phyloP scores from a whole-genome alignment of 2,888 invertebrate species.

The Pyrocoelia pectoralis region DNA sequence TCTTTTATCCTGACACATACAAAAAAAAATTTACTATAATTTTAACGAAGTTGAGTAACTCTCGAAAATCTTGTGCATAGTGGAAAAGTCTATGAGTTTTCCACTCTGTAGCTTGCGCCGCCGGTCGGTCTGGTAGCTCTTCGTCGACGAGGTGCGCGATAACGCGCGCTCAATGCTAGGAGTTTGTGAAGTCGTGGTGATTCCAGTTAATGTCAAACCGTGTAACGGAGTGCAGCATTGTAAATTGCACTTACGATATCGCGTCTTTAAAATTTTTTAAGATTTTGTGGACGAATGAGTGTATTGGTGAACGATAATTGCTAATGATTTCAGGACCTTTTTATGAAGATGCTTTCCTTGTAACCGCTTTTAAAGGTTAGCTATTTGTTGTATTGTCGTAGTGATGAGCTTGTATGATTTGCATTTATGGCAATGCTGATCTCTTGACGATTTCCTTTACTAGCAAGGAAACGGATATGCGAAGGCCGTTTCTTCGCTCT shows the following conservation, averaged over 20 bases:
- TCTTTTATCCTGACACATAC: slow-evolving; percentile 44
- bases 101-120: slow-evolving; percentile 27
- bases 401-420: background rate
- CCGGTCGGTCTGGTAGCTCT: slow-evolving; percentile 24
- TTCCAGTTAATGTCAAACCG: slow-evolving; percentile 43
- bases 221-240: slow-evolving; percentile 21
- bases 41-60: slow-evolving; percentile 35
- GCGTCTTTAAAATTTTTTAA: slow-evolving; percentile 8
- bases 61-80: slow-evolving; percentile 26
- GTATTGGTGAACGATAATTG: slow-evolving; percentile 17
- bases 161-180: slow-evolving; percentile 40
- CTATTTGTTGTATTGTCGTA: slow-evolving; percentile 11
- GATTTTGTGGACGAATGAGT: background rate
- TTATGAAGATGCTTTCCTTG: slow-evolving; percentile 15
- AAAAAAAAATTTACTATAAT: slow-evolving; percentile 47
- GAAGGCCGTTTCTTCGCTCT: slow-evolving; percentile 15
- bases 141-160: slow-evolving; percentile 35
- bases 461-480: slow-evolving; percentile 12
- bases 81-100: slow-evolving; percentile 27
- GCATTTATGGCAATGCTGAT: background rate
- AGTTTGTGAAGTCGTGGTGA: slow-evolving; percentile 37
- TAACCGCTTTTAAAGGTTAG: slow-evolving; percentile 26
- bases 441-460: background rate
- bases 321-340: slow-evolving; percentile 7
- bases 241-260: slow-evolving; percentile 14